Percentiles rank a stretch among this genome's conserved stretches.
These are phyloP conservation scores for Pogonus chalceus DNA, from an alignment of 1,140 invertebrate species.

Conservation along the genomic window DNA sequence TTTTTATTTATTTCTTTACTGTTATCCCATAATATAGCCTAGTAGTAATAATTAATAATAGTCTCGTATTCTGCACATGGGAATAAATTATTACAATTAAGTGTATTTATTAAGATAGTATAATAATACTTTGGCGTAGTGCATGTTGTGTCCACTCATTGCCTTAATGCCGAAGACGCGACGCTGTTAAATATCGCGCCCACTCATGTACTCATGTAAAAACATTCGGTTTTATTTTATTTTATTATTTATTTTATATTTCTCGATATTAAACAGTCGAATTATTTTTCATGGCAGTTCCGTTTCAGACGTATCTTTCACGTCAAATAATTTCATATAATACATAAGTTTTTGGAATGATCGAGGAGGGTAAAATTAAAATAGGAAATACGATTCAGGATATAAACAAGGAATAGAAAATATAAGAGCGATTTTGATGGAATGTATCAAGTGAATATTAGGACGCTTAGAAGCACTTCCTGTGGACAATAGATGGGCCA, in stretches of 20 bases:
- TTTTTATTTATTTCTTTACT: slow-evolving; percentile 17
- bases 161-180: slow-evolving; percentile 13
- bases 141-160: slow-evolving; percentile 22
- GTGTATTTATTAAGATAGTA: slow-evolving; percentile 17
- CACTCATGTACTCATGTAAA: too few relatives aligned
- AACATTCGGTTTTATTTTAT: too few relatives aligned
- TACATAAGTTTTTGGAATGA: slow-evolving; percentile 17
- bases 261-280: slow-evolving; percentile 5
- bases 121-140: slow-evolving; percentile 35
- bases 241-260: too few relatives aligned
- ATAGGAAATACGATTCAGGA: slow-evolving; percentile 15
- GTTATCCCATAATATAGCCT: slow-evolving; percentile 31
- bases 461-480: slow-evolving; percentile 81
- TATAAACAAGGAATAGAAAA: slow-evolving; percentile 5
- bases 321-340: slow-evolving; percentile 16
- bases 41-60: slow-evolving; percentile 25
- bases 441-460: slow-evolving; percentile 16
- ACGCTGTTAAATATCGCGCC: too few relatives aligned
- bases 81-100: slow-evolving; percentile 31
- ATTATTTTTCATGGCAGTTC: slow-evolving; percentile 26
- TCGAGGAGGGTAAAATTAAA: slow-evolving; percentile 14
- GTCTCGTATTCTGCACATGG: slow-evolving; percentile 30
- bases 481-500: slow-evolving; percentile 83
- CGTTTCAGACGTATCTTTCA: slow-evolving; percentile 9
- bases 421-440: slow-evolving; percentile 10